These are phyloP conservation scores for Tetragonula carbonaria DNA, from an alignment of 2,888 invertebrate species.

Conservation along the genomic window DNA sequence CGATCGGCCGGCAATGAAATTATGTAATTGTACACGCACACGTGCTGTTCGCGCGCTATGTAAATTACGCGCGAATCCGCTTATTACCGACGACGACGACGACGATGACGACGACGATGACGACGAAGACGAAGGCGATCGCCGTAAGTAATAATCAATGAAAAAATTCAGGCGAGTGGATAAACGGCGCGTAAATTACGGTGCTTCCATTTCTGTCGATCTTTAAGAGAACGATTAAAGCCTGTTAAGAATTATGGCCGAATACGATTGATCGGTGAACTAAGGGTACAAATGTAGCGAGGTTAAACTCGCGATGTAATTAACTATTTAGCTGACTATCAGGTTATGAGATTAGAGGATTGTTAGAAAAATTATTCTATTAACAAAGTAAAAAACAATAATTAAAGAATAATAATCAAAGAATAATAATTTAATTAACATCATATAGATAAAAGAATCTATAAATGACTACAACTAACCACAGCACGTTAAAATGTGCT, in stretches of 20 bases:
- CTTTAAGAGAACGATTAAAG: constrained; percentile 1
- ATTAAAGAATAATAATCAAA: no score
- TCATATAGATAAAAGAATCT: no score
- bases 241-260: neutral
- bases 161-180: no score
- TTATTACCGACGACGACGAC: neutral
- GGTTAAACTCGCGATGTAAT: no score
- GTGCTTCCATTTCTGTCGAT: neutral
- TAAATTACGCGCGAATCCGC: constrained; percentile 29
- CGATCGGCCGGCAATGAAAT: constrained; percentile 35
- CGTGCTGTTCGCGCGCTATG: constrained; percentile 21
- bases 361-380: no score
- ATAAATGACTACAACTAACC: no score
- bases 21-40: constrained; percentile 29
- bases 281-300: neutral
- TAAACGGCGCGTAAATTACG: constrained; percentile 8
- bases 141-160: neutral
- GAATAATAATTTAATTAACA: no score
- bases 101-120: neutral
- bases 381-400: no score
- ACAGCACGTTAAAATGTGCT: no score
- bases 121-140: neutral
- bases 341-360: no score
- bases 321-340: no score
- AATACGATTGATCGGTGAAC: no score